Base-by-base conservation (phyloP, 2,888 invertebrate species). In the Prenolepis imparis region DNA sequence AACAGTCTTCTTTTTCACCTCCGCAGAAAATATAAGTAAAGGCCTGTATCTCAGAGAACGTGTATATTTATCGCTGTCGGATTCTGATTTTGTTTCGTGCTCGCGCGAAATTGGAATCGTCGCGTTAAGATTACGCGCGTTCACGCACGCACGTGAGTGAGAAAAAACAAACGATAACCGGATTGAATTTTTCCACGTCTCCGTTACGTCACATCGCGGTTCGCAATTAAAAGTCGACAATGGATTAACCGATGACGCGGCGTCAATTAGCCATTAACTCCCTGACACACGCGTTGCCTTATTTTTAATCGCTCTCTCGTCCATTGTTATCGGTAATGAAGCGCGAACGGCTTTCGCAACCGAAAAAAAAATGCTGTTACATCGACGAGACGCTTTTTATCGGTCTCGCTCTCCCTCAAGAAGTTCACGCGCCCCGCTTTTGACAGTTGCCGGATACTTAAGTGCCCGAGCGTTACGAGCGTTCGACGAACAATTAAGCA, bases 401-500 rank as follows among this genome's bases (percentile, higher is more conserved):
- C n/a, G 55, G 41, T 64, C 63, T 44, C 32, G 32, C 70, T 52
- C 32, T 70, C 57, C 44, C 57, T 70, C 57, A 70, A 28, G 28
- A 72, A 80, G 78, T 72, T 72, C 72, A 72, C 75, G 52, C 75
- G 52, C 61, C 21, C 74, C 74, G 74, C 64, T 64, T 59, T 75
- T 74, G 64, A 82, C 81, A 41, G 52, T 15, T 52, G 77, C 48
- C 67, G 44, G 68, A 68, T 68, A 67, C 78, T 61, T 67, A 77
- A 59, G 63, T 21, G 64, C 39, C 21, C 44, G 28, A 32, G 28
- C 59, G 59, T 66, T 68, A 68, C 61, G 61, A 24, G 41, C 73
- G 61, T 15, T 61, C 77, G 87, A 82, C 80, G 85, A 86, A 90
- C 85, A 89, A 87, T 90, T 87, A 86, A 86, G 80, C 83, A 82